Percentiles rank a stretch among this genome's conserved stretches.
Evolutionary conservation across 2,888 invertebrate genomes (phyloP).

Genomic region (Gonocerus acuteangulatus): DNA sequence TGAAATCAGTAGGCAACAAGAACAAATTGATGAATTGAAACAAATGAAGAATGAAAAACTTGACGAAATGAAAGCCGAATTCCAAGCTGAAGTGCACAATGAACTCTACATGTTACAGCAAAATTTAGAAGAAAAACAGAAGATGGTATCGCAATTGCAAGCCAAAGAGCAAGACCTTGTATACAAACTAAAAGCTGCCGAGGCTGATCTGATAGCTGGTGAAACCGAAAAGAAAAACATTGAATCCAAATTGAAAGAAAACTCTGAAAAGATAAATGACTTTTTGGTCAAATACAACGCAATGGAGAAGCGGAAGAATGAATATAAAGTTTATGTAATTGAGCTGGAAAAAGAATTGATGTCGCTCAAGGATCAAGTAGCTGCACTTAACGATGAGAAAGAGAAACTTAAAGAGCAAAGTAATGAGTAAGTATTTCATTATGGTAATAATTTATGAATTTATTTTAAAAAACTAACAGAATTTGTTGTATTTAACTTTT

Average conservation of each 20-base stretch:
- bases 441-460: too few relatives aligned
- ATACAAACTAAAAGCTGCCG: constrained; percentile 31
- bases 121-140: constrained; percentile 31
- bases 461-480: too few relatives aligned
- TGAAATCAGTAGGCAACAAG: constrained; percentile 28
- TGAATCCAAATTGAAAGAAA: constrained; percentile 25
- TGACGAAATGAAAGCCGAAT: constrained; percentile 30
- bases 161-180: constrained; percentile 25
- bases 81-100: constrained; percentile 32
- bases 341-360: constrained; percentile 30
- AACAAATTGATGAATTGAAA: constrained; percentile 30
- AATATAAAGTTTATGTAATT: constrained; percentile 33
- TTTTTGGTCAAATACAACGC: constrained; percentile 23
- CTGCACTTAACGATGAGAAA: constrained; percentile 23
- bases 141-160: constrained; percentile 24
- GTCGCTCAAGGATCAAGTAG: constrained; percentile 22
- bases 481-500: too few relatives aligned
- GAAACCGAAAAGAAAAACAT: constrained; percentile 27
- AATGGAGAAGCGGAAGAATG: constrained; percentile 34
- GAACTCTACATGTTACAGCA: constrained; percentile 32
- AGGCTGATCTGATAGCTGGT: constrained; percentile 26
- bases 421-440: constrained; percentile 29
- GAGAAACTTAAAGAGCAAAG: constrained; percentile 30
- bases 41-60: constrained; percentile 25
- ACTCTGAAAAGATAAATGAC: constrained; percentile 25